A percentile compares a stretch with the other conserved stretches of the same genome.
Conservation (phyloP, 2,797 vertebrate genomes). For the Clarias fuscus region DNA sequence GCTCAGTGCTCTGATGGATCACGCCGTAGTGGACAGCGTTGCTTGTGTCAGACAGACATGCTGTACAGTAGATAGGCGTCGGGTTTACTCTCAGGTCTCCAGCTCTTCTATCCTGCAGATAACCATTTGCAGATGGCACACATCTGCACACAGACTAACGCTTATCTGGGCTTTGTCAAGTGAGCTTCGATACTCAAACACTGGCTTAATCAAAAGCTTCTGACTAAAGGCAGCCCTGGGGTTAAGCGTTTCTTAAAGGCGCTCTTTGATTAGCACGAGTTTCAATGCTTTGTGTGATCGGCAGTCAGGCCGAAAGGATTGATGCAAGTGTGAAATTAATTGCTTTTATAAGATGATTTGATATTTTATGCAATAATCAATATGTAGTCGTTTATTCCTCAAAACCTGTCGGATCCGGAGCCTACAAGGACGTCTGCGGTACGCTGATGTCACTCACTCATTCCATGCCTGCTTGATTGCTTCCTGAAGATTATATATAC, state of each 20-base stretch:
- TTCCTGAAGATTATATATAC: too few species aligned
- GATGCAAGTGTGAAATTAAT: too few species aligned
- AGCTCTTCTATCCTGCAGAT: slow-evolving; percentile 20
- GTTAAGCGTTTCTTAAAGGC: slow-evolving; percentile 1
- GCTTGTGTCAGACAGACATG: background rate
- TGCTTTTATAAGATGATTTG: too few species aligned
- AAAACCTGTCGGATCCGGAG: too few species aligned
- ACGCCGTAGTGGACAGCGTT: background rate
- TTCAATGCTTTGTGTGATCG: background rate
- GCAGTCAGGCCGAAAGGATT: background rate
- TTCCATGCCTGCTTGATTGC: too few species aligned
- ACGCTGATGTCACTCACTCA: too few species aligned
- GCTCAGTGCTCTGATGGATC: background rate
- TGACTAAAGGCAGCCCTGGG: background rate
- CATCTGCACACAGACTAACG: slow-evolving; percentile 3
- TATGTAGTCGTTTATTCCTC: too few species aligned
- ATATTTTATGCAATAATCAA: too few species aligned
- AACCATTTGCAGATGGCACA: background rate
- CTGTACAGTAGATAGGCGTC: background rate
- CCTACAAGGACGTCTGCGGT: too few species aligned
- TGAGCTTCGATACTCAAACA: background rate
- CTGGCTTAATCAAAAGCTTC: background rate
- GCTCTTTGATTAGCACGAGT: background rate
- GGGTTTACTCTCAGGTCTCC: background rate
- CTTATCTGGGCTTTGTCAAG: background rate